Base-by-base conservation (phyloP, 2,797 vertebrate species). In the Neostethus bicornis region DNA sequence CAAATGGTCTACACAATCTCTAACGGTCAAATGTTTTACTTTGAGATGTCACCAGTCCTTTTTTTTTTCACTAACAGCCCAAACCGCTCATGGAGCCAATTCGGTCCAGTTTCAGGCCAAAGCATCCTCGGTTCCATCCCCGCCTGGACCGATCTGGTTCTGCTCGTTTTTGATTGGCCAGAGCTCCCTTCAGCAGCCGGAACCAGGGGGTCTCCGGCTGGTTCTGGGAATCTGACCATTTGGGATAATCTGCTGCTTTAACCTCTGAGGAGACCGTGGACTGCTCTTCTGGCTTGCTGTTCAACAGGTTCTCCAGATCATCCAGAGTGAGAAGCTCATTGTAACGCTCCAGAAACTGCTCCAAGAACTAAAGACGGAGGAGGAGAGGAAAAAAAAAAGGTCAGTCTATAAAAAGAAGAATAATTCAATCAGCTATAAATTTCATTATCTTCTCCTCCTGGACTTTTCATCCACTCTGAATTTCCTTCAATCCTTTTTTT, bases 61-160 rank as follows among this genome's bases (percentile, higher is more conserved):
- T 13, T 14, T 58, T 48, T 61, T 44, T 47, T 70, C 62, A 82
- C 87, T 94, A 94, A 86, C 94, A 95, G 38, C 94, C 94, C 68
- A 95, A 87, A 68, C 93, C 94, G 5, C 94, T 95, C 91, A 94
- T 91, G 47, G 93, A 92, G 38, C 94, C 94, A 2, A 94, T 95
- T 51, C 93, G 90, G 65, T 95, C 94, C 85, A 95, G 81, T 82
- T 95, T 95, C 59, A 95, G 84, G 28, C 94, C 94, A 60, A 95
- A 95, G 85, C 94, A 95, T 2, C 93, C 93, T 7, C 91, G 81
- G 79, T 90, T 92, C 87, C 91, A 93, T 0, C 81, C 91, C 86
- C 87, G 90, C 78, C 92, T 79, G 64, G 89, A 90, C 52, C 93
- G 84, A 75, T 94, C 93, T 0, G 90, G 90, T 11, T 91, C 82